A percentile compares a stretch with the other conserved stretches of the same genome.
These are phyloP conservation scores for Ommatoiulus sabulosus DNA, from an alignment of 2,888 invertebrate species.

Conservation along the genomic window DNA sequence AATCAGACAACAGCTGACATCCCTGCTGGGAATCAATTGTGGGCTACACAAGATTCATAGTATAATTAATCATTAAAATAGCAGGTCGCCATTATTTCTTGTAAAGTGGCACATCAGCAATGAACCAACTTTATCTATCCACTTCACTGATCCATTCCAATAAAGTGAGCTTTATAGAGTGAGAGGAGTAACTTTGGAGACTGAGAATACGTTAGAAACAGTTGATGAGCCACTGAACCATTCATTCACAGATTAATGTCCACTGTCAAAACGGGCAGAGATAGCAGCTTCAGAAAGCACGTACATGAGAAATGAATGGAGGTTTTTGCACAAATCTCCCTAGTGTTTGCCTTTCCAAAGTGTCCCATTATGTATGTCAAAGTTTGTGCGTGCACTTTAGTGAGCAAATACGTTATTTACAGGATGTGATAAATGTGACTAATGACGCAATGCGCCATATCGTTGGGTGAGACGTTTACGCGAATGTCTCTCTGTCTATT, in stretches of 20 bases:
- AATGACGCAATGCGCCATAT: conserved; percentile 3
- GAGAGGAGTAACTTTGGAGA: not conserved
- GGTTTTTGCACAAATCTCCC: not conserved
- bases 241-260: not conserved
- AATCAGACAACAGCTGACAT: not conserved
- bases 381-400: conserved; percentile 9
- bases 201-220: conserved; percentile 3
- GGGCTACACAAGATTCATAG: too few species aligned
- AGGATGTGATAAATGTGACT: conserved; percentile 36
- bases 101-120: not conserved
- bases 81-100: not conserved
- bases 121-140: not conserved
- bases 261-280: not conserved
- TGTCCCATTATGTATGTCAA: not conserved
- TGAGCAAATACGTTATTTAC: conserved; percentile 36
- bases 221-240: conserved; percentile 5
- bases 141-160: not conserved
- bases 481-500: conserved; percentile 57
- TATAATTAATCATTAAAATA: not conserved
- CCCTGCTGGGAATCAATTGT: not conserved
- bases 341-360: not conserved
- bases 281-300: not conserved
- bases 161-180: not conserved
- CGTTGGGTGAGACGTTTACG: conserved; percentile 52
- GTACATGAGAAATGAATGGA: not conserved